Evolutionary conservation across 2,888 invertebrate species (phyloP), one percentile per base, ranked within the genome.

Genomic region (Limnephilus marmoratus): DNA sequence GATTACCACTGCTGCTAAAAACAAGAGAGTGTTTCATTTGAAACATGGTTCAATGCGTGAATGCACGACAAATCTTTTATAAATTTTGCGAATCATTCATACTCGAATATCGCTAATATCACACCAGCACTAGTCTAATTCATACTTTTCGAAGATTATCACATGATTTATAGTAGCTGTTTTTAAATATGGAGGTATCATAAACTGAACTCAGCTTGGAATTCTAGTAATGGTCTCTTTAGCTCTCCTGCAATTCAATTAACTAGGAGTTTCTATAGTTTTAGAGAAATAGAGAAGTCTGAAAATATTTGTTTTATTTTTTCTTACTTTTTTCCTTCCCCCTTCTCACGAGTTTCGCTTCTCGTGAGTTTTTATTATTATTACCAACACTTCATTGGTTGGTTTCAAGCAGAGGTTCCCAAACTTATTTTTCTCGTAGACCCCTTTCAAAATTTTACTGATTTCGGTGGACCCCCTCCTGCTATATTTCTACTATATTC

Each of bases 81-180:
- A 7, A 11, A 12, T 12, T 12, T 12, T 45, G 5, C 45, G 11
- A 45, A 45, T 45, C 12, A 11, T 45, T 68, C 24, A 9, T 24
- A 68, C 68, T 68, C 24, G 9, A 68, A 68, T 24, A 68, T 68
- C 9, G 24, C 68, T 24, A n/a, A n/a, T 68, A 68, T 3, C 53
- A 18, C 18, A 24, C 18, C 34, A 45, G 34, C 37, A 37, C 5
- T 5, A 37, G 2, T 37, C 3, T 37, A 37, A 3, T 83, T 18
- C 9, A 83, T 83, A 83, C 83, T 37, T 83, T 37, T 83, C 37
- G 83, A 83, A 83, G 83, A 83, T 83, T 83, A 83, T 37, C 83
- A 37, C 24, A 37, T 37, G 37, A 83, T 37, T 24, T 83, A 83
- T 83, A 37, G 82, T 24, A 15, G 37, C 5, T 83, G 82, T 15